These are phyloP conservation scores for Xiphophorus birchmanni DNA, from an alignment of 2,797 vertebrate genomes.

Conservation along the genomic window DNA sequence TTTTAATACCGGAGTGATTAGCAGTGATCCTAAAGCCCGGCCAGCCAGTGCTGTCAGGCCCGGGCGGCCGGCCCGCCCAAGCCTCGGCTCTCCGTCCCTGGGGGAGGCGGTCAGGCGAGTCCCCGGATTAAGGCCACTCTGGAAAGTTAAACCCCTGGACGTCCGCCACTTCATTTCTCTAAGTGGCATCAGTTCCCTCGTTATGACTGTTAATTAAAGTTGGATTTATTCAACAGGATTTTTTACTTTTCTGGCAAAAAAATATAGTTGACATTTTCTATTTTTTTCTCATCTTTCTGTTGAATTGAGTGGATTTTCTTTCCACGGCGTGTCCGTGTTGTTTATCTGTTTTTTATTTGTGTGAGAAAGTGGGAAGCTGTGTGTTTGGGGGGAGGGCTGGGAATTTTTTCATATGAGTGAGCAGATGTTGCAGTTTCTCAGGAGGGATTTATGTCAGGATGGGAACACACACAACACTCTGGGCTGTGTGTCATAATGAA, in stretches of 20 bases:
- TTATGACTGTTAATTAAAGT: slow-evolving; percentile 75
- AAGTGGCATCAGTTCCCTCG: slow-evolving; percentile 64
- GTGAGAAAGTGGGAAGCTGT: slow-evolving; percentile 52
- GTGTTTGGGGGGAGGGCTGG: slow-evolving; percentile 21
- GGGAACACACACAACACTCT: slow-evolving; percentile 32
- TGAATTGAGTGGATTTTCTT: slow-evolving; percentile 9
- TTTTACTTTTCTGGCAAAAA: slow-evolving; percentile 49
- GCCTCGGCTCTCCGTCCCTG: slow-evolving; percentile 50
- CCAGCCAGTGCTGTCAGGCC: slow-evolving; percentile 30
- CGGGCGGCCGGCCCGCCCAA: slow-evolving; percentile 34
- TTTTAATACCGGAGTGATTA: slow-evolving; percentile 72
- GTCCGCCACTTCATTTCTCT: slow-evolving; percentile 75
- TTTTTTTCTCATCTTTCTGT: slow-evolving; percentile 2
- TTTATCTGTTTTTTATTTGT: slow-evolving; percentile 37
- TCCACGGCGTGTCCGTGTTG: slow-evolving; percentile 13
- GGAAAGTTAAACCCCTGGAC: slow-evolving; percentile 72
- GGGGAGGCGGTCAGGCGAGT: slow-evolving; percentile 64
- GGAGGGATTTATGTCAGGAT: slow-evolving; percentile 71
- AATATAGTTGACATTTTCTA: slow-evolving; percentile 22
- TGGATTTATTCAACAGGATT: slow-evolving; percentile 72
- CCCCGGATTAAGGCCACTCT: slow-evolving; percentile 79
- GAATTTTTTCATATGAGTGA: slow-evolving; percentile 58
- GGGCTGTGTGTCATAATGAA: slow-evolving; percentile 49
- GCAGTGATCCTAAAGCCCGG: slow-evolving; percentile 61
- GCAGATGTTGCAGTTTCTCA: slow-evolving; percentile 74